Percentiles rank a stretch among this genome's conserved stretches.
Conservation (phyloP, 2,888 invertebrate genomes). For the Lycaena phlaeas region DNA sequence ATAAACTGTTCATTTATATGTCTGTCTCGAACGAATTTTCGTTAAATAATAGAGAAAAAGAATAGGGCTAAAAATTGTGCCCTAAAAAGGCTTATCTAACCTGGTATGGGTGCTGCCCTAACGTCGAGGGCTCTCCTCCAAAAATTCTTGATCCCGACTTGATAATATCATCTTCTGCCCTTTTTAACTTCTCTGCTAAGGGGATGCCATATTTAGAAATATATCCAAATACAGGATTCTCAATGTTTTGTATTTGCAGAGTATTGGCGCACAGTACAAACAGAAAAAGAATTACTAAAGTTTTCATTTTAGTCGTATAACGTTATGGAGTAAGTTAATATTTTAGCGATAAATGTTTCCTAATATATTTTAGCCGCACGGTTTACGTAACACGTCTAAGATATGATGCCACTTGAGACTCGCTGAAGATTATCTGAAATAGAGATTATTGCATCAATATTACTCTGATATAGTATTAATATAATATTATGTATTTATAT, state of each 20-base stretch:
- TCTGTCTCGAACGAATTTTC: no score
- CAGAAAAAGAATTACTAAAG: not conserved
- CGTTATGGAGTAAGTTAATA: not conserved
- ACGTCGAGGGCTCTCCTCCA: constrained; percentile 28
- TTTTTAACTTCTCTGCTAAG: constrained; percentile 29
- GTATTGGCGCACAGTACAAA: not conserved
- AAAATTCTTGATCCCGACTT: constrained; percentile 25
- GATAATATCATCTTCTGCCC: constrained; percentile 26
- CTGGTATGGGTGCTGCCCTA: constrained; percentile 30
- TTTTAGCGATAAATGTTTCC: not conserved
- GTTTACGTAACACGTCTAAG: not conserved
- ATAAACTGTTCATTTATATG: no score
- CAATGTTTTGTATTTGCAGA: not conserved
- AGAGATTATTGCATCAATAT: constrained; percentile 6
- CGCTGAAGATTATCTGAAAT: constrained; percentile 1
- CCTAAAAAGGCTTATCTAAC: constrained; percentile 15
- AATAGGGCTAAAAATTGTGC: not conserved
- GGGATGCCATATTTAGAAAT: constrained; percentile 30
- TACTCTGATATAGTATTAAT: no score
- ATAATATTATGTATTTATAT: no score
- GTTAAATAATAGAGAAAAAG: no score
- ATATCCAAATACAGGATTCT: constrained; percentile 30
- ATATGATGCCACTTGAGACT: constrained; percentile 7
- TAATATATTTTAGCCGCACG: not conserved
- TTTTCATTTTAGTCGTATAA: not conserved